These are phyloP conservation scores for Cydia fagiglandana DNA, from an alignment of 1,140 invertebrate species.

Conservation along the genomic window DNA sequence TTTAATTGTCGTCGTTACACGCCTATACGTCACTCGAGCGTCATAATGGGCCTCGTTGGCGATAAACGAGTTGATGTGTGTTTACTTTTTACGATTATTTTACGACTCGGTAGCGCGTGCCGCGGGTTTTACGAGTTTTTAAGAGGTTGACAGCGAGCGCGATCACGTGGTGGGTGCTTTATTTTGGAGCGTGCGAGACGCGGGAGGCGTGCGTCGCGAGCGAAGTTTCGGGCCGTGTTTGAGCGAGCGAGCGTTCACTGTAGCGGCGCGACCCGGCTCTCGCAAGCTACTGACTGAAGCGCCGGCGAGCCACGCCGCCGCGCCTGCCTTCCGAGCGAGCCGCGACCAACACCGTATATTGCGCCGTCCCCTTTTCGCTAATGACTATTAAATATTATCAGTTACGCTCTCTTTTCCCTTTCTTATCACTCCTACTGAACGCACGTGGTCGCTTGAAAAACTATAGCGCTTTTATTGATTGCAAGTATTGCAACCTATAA, in stretches of 20 bases:
- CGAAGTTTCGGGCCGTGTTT: conserved; percentile 67
- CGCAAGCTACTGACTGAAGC: conserved; percentile 70
- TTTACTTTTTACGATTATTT: conserved; percentile 80
- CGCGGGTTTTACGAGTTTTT: conserved; percentile 74
- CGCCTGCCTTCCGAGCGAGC: conserved; percentile 62
- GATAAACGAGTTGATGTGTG: conserved; percentile 74
- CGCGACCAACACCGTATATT: conserved; percentile 62
- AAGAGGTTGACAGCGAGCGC: conserved; percentile 56
- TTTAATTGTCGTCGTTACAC: conserved; percentile 64
- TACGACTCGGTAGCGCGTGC: conserved; percentile 70
- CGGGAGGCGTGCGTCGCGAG: conserved; percentile 56
- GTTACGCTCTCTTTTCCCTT: conserved; percentile 71
- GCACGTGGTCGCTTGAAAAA: conserved; percentile 53
- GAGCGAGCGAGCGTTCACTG: conserved; percentile 55
- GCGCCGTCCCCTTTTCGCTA: conserved; percentile 78
- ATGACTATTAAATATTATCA: conserved; percentile 78
- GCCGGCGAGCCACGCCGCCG: conserved; percentile 54
- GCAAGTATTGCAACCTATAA: background rate
- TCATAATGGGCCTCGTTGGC: conserved; percentile 74
- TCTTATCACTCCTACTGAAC: conserved; percentile 69
- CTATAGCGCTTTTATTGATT: conserved; percentile 5
- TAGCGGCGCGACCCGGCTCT: conserved; percentile 68
- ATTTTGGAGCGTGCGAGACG: conserved; percentile 46
- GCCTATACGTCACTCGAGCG: conserved; percentile 76
- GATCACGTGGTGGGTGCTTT: conserved; percentile 49